Evolutionary conservation across 2,888 invertebrate genomes (phyloP).

Genomic region (Spodoptera exigua): DNA sequence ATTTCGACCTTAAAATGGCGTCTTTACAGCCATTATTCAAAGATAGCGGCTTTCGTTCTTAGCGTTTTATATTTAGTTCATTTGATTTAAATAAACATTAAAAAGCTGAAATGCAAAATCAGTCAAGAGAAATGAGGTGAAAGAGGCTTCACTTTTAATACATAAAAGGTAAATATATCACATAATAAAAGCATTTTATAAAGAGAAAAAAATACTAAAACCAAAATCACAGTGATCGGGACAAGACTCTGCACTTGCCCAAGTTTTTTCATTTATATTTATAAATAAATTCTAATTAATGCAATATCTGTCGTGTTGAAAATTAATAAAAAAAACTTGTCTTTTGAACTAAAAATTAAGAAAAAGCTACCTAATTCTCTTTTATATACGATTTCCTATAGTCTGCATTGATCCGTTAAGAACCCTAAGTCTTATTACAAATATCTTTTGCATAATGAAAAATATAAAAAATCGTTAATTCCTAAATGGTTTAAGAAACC

Average conservation of each 20-base stretch:
- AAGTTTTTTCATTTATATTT: conserved; percentile 75
- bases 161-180: conserved; percentile 80
- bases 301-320: conserved; percentile 71
- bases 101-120: conserved; percentile 78
- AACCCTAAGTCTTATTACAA: conserved; percentile 80
- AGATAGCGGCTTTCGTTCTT: conserved; percentile 49
- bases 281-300: conserved; percentile 84
- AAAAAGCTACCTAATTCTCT: conserved; percentile 76
- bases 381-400: conserved; percentile 80
- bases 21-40: conserved; percentile 28
- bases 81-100: conserved; percentile 55
- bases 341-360: conserved; percentile 83
- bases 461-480: conserved; percentile 86
- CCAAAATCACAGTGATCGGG: conserved; percentile 87
- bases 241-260: conserved; percentile 86
- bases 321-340: conserved; percentile 78
- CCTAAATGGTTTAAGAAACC: conserved; percentile 87
- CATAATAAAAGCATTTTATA: conserved; percentile 82
- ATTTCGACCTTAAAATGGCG: too few relatives aligned
- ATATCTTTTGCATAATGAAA: conserved; percentile 86
- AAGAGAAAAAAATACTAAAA: conserved; percentile 85
- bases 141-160: conserved; percentile 71
- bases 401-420: conserved; percentile 69
- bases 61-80: conserved; percentile 28
- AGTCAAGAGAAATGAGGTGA: conserved; percentile 72